Base-by-base conservation (phyloP, 2,113 vertebrate genomes). In the Calyptomena viridis region DNA sequence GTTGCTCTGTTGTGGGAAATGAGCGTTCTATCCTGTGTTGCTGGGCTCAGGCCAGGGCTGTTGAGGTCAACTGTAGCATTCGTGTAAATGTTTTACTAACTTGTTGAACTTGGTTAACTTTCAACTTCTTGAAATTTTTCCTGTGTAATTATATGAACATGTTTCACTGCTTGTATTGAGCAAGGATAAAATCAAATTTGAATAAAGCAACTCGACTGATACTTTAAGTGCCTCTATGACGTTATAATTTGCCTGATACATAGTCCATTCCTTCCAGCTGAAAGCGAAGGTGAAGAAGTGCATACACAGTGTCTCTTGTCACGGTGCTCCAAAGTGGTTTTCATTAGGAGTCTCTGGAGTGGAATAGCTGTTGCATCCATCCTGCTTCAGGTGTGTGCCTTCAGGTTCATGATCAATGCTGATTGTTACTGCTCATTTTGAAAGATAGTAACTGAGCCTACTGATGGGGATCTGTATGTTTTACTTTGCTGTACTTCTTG, bases 11-110 rank as follows among this genome's bases (percentile, higher is more conserved):
- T 5, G 12, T 58, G 63, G 52, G 40, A 77, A 59, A 33, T 22
- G 14, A 33, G 28, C 1, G 8, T 83, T 77, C n/a, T 53, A 6
- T 62, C 37, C 28, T 20, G 27, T 50, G 64, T n/a, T 31, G 16
- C 77, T 86, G 73, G 42, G 49, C 37, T 69, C n/a, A 9, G 49
- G 40, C 53, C 33, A 3, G 46, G 11, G n/a, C 33, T 73, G 37
- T 46, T 78, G 56, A 79, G 74, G 56, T 91, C 72, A 91, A 3
- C 71, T 44, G 21, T 16, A 33, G 46, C 0, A 0, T 59, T 52
- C 58, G 47, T 81, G 96, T 94, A 64, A 97, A 95, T 96, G 63
- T 97, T 97, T 97, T 90, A 93, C 94, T 59, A 56, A 56, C 75
- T 44, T 13, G 47, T 23, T 15, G 23, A 84, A 39, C 60, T 89